Evolutionary conservation across 2,888 invertebrate species (phyloP).

Genomic region (Tenthredo scrophulariae): DNA sequence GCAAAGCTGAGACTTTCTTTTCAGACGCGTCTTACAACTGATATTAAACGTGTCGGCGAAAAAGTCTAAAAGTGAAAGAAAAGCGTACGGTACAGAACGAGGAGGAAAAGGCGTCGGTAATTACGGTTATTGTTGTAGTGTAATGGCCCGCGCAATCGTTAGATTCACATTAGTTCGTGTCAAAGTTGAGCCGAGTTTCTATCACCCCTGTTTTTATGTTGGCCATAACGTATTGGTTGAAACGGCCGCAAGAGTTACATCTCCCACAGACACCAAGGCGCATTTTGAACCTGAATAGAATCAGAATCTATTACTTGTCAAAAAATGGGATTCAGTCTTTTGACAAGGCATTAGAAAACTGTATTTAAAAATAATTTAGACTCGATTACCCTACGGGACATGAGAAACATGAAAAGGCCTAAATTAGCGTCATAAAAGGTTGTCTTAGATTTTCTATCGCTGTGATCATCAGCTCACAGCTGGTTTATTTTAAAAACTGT

Average conservation of each 20-base stretch:
- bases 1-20: slow-evolving; percentile 32
- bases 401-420: background rate
- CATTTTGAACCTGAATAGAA: slow-evolving; percentile 13
- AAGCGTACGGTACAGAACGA: background rate
- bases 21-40: background rate
- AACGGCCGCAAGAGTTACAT: background rate
- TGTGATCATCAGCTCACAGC: slow-evolving; percentile 15
- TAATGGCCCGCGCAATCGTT: slow-evolving; percentile 61
- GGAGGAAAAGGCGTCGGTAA: slow-evolving; percentile 34
- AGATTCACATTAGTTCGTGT: slow-evolving; percentile 60
- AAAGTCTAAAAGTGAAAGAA: slow-evolving; percentile 16
- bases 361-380: slow-evolving; percentile 29
- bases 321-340: background rate
- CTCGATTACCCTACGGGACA: background rate
- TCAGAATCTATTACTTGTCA: slow-evolving; percentile 8
- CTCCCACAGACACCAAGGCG: background rate
- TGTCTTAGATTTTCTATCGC: slow-evolving; percentile 18
- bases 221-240: slow-evolving; percentile 14
- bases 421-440: background rate
- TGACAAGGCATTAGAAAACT: background rate
- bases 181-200: slow-evolving; percentile 56
- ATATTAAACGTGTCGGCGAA: slow-evolving; percentile 30
- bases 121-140: slow-evolving; percentile 58
- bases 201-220: slow-evolving; percentile 24
- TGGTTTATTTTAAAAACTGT: background rate